Conservation (phyloP, 2,888 invertebrate genomes). For the Melinaea marsaeus region DNA sequence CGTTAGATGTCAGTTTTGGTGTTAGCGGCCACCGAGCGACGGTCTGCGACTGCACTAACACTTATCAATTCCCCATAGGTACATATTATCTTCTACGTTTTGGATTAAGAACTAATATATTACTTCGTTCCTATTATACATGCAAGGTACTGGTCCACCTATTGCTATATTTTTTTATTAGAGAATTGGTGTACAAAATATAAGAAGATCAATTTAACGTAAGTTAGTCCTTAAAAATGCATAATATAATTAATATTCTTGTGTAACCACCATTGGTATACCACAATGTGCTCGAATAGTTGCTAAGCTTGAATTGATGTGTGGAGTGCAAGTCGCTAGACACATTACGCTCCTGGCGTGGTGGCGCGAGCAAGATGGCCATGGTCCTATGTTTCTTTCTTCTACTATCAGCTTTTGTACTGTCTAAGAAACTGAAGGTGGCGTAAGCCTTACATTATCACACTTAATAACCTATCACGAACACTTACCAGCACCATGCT, state of each 20-base stretch:
- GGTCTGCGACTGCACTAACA: slow-evolving; percentile 57
- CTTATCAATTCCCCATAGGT: slow-evolving; percentile 27
- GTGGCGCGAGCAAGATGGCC: slow-evolving; percentile 76
- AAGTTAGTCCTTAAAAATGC: no score
- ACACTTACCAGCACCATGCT: background rate
- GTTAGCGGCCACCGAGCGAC: slow-evolving; percentile 65
- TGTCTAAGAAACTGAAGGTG: slow-evolving; percentile 61
- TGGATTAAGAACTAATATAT: no score
- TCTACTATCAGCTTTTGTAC: slow-evolving; percentile 51
- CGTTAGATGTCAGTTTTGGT: slow-evolving; percentile 74
- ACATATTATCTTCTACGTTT: no score
- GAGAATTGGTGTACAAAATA: no score
- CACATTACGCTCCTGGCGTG: slow-evolving; percentile 51
- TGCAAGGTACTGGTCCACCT: slow-evolving; percentile 1
- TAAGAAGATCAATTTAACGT: no score
- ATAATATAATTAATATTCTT: no score
- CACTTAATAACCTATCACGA: slow-evolving; percentile 16
- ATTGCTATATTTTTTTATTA: no score
- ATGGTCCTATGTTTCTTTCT: slow-evolving; percentile 59
- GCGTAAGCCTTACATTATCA: slow-evolving; percentile 36
- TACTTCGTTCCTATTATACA: no score
- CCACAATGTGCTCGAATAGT: background rate
- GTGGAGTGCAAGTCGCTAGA: slow-evolving; percentile 52
- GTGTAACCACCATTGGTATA: no score
- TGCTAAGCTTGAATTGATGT: slow-evolving; percentile 25